These are phyloP conservation scores for Anagrus nilaparvatae DNA, from an alignment of 1,140 invertebrate genomes.

Conservation along the genomic window DNA sequence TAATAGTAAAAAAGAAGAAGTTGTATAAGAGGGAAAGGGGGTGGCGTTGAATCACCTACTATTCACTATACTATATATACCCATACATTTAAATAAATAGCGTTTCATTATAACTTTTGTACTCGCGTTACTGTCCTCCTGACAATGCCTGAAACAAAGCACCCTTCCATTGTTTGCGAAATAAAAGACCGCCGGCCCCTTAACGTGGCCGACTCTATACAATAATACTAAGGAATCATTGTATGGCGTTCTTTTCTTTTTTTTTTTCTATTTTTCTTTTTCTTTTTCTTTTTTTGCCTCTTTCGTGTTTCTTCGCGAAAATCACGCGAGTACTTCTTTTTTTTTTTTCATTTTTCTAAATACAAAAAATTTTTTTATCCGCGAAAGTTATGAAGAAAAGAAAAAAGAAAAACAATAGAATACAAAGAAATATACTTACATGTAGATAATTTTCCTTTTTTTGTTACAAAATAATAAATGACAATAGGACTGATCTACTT, in stretches of 20 bases:
- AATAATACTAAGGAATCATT: too few relatives aligned
- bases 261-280: neutral
- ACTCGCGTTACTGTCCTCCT: slow-evolving; percentile 37
- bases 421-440: too few relatives aligned
- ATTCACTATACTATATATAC: slow-evolving; percentile 22
- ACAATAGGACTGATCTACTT: too few relatives aligned
- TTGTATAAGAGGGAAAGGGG: slow-evolving; percentile 12
- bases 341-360: neutral
- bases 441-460: too few relatives aligned
- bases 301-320: neutral
- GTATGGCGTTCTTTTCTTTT: neutral
- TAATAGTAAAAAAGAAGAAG: slow-evolving; percentile 11
- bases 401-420: too few relatives aligned
- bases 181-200: slow-evolving; percentile 36
- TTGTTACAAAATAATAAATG: too few relatives aligned
- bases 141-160: slow-evolving; percentile 41
- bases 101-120: slow-evolving; percentile 42
- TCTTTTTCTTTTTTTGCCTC: neutral
- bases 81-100: slow-evolving; percentile 41
- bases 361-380: neutral
- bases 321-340: slow-evolving; percentile 4
- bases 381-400: too few relatives aligned
- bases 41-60: slow-evolving; percentile 16
- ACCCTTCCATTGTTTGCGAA: slow-evolving; percentile 37
- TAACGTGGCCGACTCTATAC: slow-evolving; percentile 28